These are phyloP conservation scores for Neocloeon triangulifer DNA, from an alignment of 1,140 invertebrate genomes.

Conservation along the genomic window DNA sequence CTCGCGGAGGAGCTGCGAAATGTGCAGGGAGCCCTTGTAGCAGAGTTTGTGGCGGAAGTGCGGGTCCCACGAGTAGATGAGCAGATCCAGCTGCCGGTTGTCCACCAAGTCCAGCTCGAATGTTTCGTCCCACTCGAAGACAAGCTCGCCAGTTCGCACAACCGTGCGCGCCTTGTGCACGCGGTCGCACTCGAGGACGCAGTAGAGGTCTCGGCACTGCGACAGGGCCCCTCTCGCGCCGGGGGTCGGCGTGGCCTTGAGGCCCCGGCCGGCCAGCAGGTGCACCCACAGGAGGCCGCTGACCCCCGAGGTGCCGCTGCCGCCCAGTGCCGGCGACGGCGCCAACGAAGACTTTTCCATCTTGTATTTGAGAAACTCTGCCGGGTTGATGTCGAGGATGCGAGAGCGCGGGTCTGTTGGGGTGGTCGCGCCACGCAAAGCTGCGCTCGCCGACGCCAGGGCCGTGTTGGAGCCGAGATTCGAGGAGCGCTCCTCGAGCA, in stretches of 20 bases:
- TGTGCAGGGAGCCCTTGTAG: slow-evolving; percentile 73
- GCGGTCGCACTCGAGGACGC: slow-evolving; percentile 88
- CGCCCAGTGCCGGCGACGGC: slow-evolving; percentile 16
- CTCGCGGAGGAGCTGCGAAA: slow-evolving; percentile 57
- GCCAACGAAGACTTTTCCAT: slow-evolving; percentile 46
- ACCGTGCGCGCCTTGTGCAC: slow-evolving; percentile 94
- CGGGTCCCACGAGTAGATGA: slow-evolving; percentile 97
- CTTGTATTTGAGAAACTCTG: slow-evolving; percentile 84
- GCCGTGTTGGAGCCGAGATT: not conserved
- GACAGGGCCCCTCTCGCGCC: slow-evolving; percentile 6
- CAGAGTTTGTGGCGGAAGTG: slow-evolving; percentile 86
- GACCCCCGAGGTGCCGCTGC: slow-evolving; percentile 33
- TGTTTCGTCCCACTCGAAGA: slow-evolving; percentile 98
- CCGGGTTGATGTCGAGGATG: slow-evolving; percentile 70
- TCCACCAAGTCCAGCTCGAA: slow-evolving; percentile 92
- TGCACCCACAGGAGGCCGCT: slow-evolving; percentile 83
- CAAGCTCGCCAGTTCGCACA: slow-evolving; percentile 86
- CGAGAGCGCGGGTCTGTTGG: slow-evolving; percentile 24
- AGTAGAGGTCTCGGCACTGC: slow-evolving; percentile 62
- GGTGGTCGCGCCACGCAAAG: slow-evolving; percentile 48
- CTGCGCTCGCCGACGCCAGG: not conserved
- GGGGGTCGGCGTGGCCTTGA: slow-evolving; percentile 50
- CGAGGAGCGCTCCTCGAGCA: slow-evolving; percentile 43
- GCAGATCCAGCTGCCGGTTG: slow-evolving; percentile 79
- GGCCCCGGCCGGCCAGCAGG: slow-evolving; percentile 65